These are phyloP conservation scores for Onychostruthus taczanowskii DNA, from an alignment of 2,113 vertebrate genomes.

Conservation along the genomic window DNA sequence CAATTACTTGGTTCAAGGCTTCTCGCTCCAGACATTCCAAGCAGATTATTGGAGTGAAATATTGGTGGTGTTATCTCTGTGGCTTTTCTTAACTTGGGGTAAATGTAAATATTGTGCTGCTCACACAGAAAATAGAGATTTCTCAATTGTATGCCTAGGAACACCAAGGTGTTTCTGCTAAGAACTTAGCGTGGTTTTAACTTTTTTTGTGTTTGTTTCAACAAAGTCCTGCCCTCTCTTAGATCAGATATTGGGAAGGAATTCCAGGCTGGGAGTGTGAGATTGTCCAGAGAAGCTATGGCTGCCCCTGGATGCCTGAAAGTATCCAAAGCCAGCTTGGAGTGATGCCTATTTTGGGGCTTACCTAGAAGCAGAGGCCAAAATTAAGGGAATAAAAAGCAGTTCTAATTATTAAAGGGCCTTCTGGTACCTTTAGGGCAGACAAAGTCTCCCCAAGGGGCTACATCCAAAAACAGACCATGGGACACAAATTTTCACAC, in stretches of 20 bases:
- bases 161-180: neutral
- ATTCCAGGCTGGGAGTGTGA: neutral
- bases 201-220: neutral
- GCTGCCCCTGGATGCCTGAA: neutral
- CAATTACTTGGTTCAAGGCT: slow-evolving; percentile 62
- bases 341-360: neutral
- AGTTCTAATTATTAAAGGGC: too few species aligned
- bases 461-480: neutral
- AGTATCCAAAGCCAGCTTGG: neutral
- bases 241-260: neutral
- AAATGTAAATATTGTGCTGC: neutral
- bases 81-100: neutral
- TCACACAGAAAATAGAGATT: neutral
- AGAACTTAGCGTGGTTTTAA: neutral
- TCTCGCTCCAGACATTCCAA: slow-evolving; percentile 56
- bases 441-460: too few species aligned
- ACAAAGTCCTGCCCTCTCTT: neutral
- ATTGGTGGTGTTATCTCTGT: neutral
- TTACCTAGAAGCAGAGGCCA: neutral
- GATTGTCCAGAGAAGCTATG: neutral
- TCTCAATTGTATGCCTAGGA: neutral
- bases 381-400: neutral
- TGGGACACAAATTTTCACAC: fast-evolving
- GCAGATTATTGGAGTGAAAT: slow-evolving; percentile 1
- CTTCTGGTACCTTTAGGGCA: neutral